Base-by-base conservation (phyloP, 2,888 invertebrate genomes). In the Diadegma fenestrale region DNA sequence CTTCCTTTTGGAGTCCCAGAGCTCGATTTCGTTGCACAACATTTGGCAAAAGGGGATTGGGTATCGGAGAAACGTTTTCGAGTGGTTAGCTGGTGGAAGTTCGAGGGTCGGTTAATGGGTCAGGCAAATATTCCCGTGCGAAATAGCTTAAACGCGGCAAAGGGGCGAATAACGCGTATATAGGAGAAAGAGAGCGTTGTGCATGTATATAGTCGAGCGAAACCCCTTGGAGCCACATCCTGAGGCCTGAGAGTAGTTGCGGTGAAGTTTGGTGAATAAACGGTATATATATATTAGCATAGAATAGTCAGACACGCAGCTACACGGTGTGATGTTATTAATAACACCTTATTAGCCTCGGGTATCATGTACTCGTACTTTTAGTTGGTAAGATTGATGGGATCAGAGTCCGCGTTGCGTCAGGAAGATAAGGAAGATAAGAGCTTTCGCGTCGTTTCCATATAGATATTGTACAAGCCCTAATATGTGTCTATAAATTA, bases 281-380 rank as follows among this genome's bases (percentile, higher is more conserved):
- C 30, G 54, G 37, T 69, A 69, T 17, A 69, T 79, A 64, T 79
- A 64, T 54, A 73, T 73, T 54, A 33, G 45, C 30, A 61, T 48
- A 63, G 45, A 30, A 61, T 61, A 64, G 41, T 61, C 83, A 89
- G 89, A 87, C 87, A 88, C 88, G 87, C 87, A 87, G 87, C 85
- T 87, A 88, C 84, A 88, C 43, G 12, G 89, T 88, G 88, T 90
- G 87, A 88, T 87, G 89, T 89, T 90, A 90, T 91, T 91, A 91
- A 91, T 91, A 91, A 91, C 88, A 89, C 89, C 90, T 91, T 90
- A 91, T 91, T 90, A 91, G 89, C 90, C 88, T 78, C 88, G 82
- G 89, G 87, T 89, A 80, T 87, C 84, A 85, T 66, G 51, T 63
- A 48, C 75, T 79, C 79, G 51, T 75, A 79, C 75, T 83, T 82